Base-by-base conservation (phyloP, 2,888 invertebrate species). In the Meliscaeva auricollis region DNA sequence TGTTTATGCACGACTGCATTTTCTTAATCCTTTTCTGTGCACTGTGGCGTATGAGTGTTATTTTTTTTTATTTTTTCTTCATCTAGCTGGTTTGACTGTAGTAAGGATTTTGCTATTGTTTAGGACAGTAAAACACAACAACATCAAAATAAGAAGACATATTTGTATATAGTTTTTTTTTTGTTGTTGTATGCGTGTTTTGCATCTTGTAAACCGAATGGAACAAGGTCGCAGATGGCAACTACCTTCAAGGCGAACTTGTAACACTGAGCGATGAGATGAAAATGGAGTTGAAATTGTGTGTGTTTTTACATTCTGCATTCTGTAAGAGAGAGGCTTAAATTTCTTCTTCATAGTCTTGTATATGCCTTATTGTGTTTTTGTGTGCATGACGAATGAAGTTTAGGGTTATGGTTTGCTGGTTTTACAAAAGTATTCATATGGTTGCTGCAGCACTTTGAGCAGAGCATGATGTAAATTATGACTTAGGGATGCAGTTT, bases 1-100 rank as follows among this genome's bases (percentile, higher is more conserved):
- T 85, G 76, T 85, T 75, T 80, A 76, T 80, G 72, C 80, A 60
- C 60, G 60, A 76, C 76, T 75, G 72, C 80, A 85, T 76, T 76
- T 66, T 80, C 80, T 85, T 80, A 85, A 80, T 85, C 72, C 80
- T 80, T 80, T 38, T 26, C 26, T 54, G 60, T 70, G n/a, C 44
- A 69, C 64, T 58, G 17, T 44, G 70, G 79, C 52, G 69, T 60
- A 75, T 75, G 73, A 68, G 62, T 74, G 62, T 54, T 62, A 26
- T 70, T 75, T 46, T 69, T 46, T 52, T 13, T 35, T 5, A 20
- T 1, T 17, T 56, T 44, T 35, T 22, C 56, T 46, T 46, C 54
- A 35, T 66, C 15, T 56, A 11, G 20, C 48, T 60, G n/a, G n/a
- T n/a, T n/a, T n/a, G n/a, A n/a, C 15, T 38, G 38, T 9, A 48